A percentile compares a stretch with the other conserved stretches of the same genome.
phyloP scores from a whole-genome alignment of 2,797 vertebrate genomes.

The Callimico goeldii region DNA sequence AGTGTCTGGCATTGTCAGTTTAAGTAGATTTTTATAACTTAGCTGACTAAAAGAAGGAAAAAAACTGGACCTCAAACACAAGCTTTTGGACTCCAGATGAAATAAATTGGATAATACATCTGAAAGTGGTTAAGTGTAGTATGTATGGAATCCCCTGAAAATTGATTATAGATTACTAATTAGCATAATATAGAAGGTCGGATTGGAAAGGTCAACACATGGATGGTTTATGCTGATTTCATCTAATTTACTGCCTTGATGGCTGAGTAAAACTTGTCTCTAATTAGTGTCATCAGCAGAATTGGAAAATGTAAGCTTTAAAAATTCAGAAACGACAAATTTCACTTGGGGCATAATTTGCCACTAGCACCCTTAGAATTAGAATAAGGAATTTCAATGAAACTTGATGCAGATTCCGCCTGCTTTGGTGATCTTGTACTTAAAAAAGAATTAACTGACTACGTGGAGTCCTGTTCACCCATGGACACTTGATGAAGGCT shows the following conservation, averaged over 20 bases:
- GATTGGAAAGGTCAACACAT: not conserved
- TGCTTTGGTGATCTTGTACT: not conserved
- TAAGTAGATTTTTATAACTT: not conserved
- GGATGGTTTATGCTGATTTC: not conserved
- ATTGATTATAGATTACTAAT: not conserved
- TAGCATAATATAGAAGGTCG: not conserved
- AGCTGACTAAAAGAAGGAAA: not conserved
- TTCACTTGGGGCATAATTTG: not conserved
- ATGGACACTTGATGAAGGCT: fast-evolving
- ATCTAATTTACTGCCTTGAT: not conserved
- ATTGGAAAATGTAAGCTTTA: not conserved
- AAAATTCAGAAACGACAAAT: not conserved
- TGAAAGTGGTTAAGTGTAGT: not conserved
- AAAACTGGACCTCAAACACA: not conserved
- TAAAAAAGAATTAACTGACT: not conserved
- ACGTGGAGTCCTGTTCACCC: fast-evolving
- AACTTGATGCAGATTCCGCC: no score
- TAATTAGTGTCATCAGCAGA: not conserved
- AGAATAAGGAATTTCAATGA: not conserved
- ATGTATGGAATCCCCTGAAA: not conserved
- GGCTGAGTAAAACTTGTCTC: not conserved
- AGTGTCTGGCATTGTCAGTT: not conserved
- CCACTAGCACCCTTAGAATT: not conserved
- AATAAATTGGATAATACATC: not conserved
- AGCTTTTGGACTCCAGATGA: not conserved